phyloP scores from a whole-genome alignment of 2,797 vertebrate species.

The Cheirogaleus major region DNA sequence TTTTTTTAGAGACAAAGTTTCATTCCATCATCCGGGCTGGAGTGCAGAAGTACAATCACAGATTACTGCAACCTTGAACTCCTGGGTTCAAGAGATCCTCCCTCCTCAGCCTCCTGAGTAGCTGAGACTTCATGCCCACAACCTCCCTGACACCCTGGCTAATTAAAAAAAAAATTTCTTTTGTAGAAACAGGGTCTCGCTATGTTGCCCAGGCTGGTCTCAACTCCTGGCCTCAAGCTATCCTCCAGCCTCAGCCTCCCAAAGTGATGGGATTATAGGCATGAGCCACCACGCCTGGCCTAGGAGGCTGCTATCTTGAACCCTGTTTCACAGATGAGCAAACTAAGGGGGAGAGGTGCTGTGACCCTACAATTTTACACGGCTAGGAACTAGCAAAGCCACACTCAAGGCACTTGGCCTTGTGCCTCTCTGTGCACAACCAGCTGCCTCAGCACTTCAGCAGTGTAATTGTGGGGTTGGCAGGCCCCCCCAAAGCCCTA shows the following conservation, averaged over 20 bases:
- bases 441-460: not conserved
- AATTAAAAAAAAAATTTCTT: not conserved
- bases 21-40: not conserved
- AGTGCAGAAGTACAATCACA: not conserved
- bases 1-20: not conserved
- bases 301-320: not conserved
- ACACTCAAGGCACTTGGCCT: not conserved
- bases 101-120: not conserved
- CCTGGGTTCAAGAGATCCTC: not conserved
- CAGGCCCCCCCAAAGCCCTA: not conserved
- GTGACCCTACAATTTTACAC: not conserved
- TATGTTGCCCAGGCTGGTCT: not conserved
- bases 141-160: not conserved
- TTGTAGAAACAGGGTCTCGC: not conserved
- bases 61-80: not conserved
- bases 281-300: not conserved
- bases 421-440: not conserved
- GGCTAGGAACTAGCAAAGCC: not conserved
- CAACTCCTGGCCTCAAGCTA: not conserved
- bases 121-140: not conserved
- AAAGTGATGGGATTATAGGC: not conserved
- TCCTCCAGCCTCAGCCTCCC: not conserved
- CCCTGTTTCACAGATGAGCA: not conserved
- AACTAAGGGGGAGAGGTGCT: not conserved
- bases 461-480: not conserved